phyloP scores from a whole-genome alignment of 2,888 invertebrate genomes.

The Zaprionus lineosus region DNA sequence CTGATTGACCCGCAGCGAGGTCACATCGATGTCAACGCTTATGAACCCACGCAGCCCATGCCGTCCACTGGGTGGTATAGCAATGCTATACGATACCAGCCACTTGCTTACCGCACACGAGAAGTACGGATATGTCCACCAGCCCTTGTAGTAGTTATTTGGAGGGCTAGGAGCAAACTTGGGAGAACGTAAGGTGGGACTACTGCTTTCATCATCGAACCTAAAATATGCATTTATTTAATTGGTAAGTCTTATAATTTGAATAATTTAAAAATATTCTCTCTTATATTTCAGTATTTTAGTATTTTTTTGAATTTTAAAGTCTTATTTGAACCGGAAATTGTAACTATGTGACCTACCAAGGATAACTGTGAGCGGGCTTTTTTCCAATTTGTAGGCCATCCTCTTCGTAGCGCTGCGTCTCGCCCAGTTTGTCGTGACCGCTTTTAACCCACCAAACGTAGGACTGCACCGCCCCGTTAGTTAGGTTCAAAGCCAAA shows the following conservation, averaged over 20 bases:
- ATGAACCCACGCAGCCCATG: conserved; percentile 85
- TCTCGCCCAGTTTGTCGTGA: conserved; percentile 80
- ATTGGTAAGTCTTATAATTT: no score
- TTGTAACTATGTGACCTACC: no score
- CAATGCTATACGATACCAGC: conserved; percentile 93
- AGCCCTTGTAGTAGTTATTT: conserved; percentile 87
- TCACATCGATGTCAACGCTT: conserved; percentile 91
- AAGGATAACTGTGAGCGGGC: conserved; percentile 88
- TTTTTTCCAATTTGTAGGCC: conserved; percentile 85
- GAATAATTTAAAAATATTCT: no score
- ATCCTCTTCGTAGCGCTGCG: conserved; percentile 85
- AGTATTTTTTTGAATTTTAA: no score
- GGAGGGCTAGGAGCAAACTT: conserved; percentile 86
- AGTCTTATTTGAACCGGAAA: no score
- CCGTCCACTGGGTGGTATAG: conserved; percentile 84
- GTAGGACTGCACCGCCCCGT: conserved; percentile 85
- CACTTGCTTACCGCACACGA: conserved; percentile 91
- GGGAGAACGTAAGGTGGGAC: conserved; percentile 85
- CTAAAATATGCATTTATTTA: no score
- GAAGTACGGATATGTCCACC: conserved; percentile 95
- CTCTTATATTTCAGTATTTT: no score
- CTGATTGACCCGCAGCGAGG: conserved; percentile 92
- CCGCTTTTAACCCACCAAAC: conserved; percentile 85
- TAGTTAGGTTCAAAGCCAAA: conserved; percentile 86
- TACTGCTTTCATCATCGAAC: conserved; percentile 86